phyloP scores from a whole-genome alignment of 2,113 vertebrate species.

The Callocephalon fimbriatum region DNA sequence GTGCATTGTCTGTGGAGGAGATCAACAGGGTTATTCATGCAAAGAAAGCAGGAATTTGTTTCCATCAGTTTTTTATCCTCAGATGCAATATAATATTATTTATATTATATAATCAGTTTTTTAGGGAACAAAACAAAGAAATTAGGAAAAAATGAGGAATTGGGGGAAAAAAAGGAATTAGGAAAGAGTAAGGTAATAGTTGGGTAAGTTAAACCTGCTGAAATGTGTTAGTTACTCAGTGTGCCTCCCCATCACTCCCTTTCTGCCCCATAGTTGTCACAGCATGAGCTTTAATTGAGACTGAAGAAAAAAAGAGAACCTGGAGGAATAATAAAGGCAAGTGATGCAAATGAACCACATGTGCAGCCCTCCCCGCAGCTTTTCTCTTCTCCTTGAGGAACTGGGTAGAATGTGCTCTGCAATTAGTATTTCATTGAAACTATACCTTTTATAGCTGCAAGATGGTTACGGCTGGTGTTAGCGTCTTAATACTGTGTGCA shows the following conservation, averaged over 20 bases:
- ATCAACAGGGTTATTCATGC: neutral
- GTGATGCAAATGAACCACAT: neutral
- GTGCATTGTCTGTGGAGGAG: neutral
- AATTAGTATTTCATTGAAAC: slow-evolving; percentile 17
- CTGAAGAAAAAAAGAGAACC: neutral
- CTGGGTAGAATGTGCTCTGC: neutral
- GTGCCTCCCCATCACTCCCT: neutral
- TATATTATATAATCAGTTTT: neutral
- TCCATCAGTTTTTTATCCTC: neutral
- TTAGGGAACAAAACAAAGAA: neutral
- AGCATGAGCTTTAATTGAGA: slow-evolving; percentile 15
- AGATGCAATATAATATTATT: neutral
- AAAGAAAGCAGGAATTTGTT: neutral
- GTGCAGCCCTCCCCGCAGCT: neutral
- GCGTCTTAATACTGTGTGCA: neutral
- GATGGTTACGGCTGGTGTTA: neutral
- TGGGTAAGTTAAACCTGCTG: neutral
- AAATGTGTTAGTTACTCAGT: neutral
- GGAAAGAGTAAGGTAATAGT: neutral
- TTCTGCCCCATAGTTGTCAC: neutral
- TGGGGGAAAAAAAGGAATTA: neutral
- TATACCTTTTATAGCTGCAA: neutral
- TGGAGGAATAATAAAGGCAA: slow-evolving; percentile 13
- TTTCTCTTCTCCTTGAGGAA: neutral
- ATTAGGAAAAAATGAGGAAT: neutral